These are phyloP conservation scores for Parascotia fuliginaria DNA, from an alignment of 2,888 invertebrate genomes.

Conservation along the genomic window DNA sequence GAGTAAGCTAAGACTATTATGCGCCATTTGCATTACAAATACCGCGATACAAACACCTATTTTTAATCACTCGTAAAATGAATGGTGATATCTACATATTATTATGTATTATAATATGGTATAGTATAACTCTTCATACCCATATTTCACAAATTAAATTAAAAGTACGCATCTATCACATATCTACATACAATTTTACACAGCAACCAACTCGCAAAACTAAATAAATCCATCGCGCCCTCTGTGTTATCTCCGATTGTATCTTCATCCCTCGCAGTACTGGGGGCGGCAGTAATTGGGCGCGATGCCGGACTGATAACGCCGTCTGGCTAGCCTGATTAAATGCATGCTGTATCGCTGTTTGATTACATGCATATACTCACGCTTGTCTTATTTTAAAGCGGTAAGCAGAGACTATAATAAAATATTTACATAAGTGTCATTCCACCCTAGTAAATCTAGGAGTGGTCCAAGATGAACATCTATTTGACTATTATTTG, in stretches of 20 bases:
- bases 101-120: no score
- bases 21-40: no score
- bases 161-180: not conserved
- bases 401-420: no score
- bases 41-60: no score
- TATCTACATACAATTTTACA: not conserved
- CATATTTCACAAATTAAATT: not conserved
- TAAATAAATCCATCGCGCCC: constrained; percentile 41
- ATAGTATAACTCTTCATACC: no score
- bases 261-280: constrained; percentile 42
- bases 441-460: no score
- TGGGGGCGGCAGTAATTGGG: constrained; percentile 51
- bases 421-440: no score
- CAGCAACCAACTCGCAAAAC: constrained; percentile 19
- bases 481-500: no score
- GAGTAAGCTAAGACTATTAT: no score
- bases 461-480: no score
- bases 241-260: constrained; percentile 36
- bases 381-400: not conserved
- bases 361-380: not conserved
- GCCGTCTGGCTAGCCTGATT: constrained; percentile 44
- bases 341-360: constrained; percentile 33
- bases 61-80: no score
- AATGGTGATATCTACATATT: no score
- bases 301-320: constrained; percentile 59